Percentiles rank a stretch among this genome's conserved stretches.
Conservation (phyloP, 2,113 vertebrate species). For the Pyrgilauda ruficollis region DNA sequence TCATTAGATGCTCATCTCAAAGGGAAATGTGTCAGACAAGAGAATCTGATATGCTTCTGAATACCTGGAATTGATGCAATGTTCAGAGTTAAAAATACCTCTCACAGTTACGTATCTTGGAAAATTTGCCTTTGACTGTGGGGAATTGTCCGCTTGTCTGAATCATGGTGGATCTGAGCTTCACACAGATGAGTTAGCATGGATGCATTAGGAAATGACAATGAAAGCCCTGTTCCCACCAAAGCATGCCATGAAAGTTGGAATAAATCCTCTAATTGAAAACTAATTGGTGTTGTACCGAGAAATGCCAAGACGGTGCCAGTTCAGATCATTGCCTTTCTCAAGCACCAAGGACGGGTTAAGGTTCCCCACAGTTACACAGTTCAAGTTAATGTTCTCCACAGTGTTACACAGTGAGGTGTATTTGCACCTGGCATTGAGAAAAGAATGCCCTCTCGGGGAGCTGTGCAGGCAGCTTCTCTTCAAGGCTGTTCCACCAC, state of each 20-base stretch:
- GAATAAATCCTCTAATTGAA: slow-evolving; percentile 54
- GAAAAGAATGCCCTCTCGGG: not conserved
- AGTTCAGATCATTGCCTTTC: not conserved
- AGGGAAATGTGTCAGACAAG: not conserved
- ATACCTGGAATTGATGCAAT: not conserved
- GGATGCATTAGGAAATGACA: slow-evolving; percentile 19
- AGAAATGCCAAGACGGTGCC: not conserved
- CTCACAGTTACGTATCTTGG: not conserved
- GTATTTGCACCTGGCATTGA: not conserved
- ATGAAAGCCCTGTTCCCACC: slow-evolving; percentile 23
- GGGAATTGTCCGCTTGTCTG: slow-evolving; percentile 24
- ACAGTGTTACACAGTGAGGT: not conserved
- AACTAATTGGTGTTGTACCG: slow-evolving; percentile 1
- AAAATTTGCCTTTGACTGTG: slow-evolving; percentile 31
- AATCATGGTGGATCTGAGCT: slow-evolving; percentile 7
- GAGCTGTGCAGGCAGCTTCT: not conserved
- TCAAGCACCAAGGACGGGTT: not conserved
- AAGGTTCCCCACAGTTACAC: not conserved
- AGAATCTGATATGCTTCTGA: not conserved
- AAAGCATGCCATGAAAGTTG: slow-evolving; percentile 34
- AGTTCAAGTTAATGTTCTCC: not conserved
- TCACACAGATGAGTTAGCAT: not conserved
- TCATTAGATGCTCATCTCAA: not conserved
- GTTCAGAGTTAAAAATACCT: not conserved
- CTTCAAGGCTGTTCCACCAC: not conserved